phyloP scores from a whole-genome alignment of 2,797 vertebrate species.

The Tokudaia muenninki region DNA sequence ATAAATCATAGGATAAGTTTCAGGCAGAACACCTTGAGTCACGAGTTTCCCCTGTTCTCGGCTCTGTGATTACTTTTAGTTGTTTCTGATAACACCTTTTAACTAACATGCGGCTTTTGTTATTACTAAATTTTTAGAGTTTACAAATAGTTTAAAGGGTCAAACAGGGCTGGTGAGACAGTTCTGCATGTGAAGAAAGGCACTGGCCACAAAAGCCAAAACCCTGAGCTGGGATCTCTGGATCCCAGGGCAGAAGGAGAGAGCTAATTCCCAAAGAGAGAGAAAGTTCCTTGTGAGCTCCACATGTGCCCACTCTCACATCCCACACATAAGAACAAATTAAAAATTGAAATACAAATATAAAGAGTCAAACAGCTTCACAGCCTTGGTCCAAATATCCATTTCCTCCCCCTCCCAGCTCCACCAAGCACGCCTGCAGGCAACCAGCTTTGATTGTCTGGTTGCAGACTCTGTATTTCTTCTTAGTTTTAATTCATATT shows the following conservation, averaged over 20 bases:
- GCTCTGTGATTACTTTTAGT: conserved; percentile 10
- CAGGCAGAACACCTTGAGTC: conserved; percentile 30
- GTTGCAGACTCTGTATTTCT: conserved; percentile 7
- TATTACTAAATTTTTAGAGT: conserved; percentile 27
- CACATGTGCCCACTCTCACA: background rate
- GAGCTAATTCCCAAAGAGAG: background rate
- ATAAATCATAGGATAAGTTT: background rate
- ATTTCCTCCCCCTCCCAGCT: background rate
- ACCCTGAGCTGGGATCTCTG: background rate
- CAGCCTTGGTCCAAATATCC: background rate
- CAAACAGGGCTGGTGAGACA: background rate
- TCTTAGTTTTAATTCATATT: conserved; percentile 29
- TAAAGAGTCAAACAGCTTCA: background rate
- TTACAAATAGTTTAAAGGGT: background rate
- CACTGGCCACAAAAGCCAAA: background rate
- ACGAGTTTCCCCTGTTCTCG: conserved; percentile 1
- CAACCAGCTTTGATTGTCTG: conserved; percentile 40
- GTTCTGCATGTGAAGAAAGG: background rate
- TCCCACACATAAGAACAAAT: background rate
- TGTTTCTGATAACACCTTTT: background rate
- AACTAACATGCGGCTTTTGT: background rate
- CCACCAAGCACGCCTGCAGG: background rate
- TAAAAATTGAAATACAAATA: background rate
- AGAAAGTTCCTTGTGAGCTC: background rate
- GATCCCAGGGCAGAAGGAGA: background rate